Conservation (phyloP, 2,113 vertebrate genomes). For the Oenanthe oenanthe region DNA sequence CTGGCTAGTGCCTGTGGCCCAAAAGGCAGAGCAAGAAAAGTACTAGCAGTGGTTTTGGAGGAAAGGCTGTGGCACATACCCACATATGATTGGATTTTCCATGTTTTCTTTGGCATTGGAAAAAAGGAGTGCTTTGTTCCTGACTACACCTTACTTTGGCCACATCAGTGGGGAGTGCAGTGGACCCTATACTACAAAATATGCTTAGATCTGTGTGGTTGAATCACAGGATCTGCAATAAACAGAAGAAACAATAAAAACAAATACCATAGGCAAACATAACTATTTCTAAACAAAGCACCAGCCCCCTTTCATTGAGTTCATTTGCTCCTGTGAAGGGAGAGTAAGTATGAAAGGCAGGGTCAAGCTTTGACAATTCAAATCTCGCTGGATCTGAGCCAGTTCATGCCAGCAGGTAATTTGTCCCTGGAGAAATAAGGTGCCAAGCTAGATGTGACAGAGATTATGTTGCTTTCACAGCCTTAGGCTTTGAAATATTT, state of each 20-base stretch:
- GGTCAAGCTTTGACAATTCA: not conserved
- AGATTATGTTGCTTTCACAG: not conserved
- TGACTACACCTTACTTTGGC: not conserved
- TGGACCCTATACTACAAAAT: not conserved
- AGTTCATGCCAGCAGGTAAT: not conserved
- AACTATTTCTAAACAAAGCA: not conserved
- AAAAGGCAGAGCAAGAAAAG: not conserved
- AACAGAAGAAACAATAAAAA: not conserved
- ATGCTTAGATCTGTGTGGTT: not conserved
- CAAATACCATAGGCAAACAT: not conserved
- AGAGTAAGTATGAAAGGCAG: not conserved
- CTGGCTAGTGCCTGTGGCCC: not conserved
- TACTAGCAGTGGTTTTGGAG: not conserved
- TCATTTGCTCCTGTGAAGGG: not conserved
- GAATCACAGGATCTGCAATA: not conserved
- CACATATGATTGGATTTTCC: not conserved
- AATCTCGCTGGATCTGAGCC: not conserved
- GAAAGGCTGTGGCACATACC: not conserved
- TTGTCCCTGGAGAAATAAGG: not conserved
- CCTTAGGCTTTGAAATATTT: not conserved
- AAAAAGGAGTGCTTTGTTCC: not conserved
- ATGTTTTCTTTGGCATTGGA: conserved; percentile 4
- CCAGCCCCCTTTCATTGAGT: not conserved
- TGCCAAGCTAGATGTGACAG: not conserved
- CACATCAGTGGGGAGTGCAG: not conserved